Evolutionary conservation across 2,888 invertebrate genomes (phyloP), one percentile per base, ranked within the genome.

Genomic region (Ectemnius lituratus): DNA sequence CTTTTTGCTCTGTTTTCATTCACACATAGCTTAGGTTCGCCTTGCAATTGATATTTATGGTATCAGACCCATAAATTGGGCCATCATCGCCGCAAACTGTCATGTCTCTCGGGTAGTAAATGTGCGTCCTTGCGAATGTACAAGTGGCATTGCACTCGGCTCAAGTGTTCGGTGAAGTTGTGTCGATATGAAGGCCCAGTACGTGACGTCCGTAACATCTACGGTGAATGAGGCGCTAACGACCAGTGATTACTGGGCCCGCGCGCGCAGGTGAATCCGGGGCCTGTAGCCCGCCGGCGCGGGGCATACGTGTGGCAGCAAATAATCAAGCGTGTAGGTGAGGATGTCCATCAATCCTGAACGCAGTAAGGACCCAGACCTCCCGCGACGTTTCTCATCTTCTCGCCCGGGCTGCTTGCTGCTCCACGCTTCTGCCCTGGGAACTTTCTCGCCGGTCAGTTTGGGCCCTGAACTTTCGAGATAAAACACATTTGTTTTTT

Each of bases 371-470:
- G 76, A 82, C 70, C 37, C 72, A 72, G 89, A 89, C 89, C 90
- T 89, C 89, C 89, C 89, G 88, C 88, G 85, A 89, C 82, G 90
- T 85, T 87, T 86, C 88, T 89, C 89, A 88, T 89, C 88, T 87
- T 86, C 88, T 88, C 86, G 81, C 87, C 86, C 77, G 71, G 70
- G 4, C 52, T 23, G 52, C 71, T 52, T 70, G 75, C 70, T 64
- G 67, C 68, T 78, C 82, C 37, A 37, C 37, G 37, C 37, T 37
- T 37, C 37, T 37, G 37, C 37, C 11, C 37, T 37, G 37, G 37
- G 37, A 37, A 37, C 37, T 37, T 11, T 37, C 37, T 11, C 37
- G 37, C 37, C 37, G 37, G 37, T 11, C 37, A 37, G 37, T 37
- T 37, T 8, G 8, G 37, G 37, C 37, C 37, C 37, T 37, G 8